Base-by-base conservation (phyloP, 2,888 invertebrate genomes). In the Heliconius sara region DNA sequence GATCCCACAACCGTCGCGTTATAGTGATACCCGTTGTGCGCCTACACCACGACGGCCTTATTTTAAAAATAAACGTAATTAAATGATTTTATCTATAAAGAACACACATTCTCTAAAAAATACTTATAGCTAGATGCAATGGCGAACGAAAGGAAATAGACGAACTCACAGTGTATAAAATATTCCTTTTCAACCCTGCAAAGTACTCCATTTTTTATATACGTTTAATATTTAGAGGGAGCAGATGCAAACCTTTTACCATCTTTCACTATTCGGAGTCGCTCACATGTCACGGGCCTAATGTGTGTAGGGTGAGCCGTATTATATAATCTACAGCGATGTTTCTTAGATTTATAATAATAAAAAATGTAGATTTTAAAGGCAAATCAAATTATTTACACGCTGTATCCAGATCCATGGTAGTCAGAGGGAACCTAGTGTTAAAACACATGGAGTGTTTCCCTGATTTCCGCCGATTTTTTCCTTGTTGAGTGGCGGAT, bases 201-300 rank as follows among this genome's bases (percentile, higher is more conserved):
- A 68, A 76, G 78, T 63, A 82, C 79, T 81, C 66, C 76, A 85
- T 87, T 91, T 91, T 90, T 91, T 91, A 91, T 91, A 88, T 85
- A 90, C 90, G 87, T 91, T 92, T 92, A 82, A 83, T 92, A 93
- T 93, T 86, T 86, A 92, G 91, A 91, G 90, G 91, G 92, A 92
- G 92, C 91, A 92, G 93, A 89, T 88, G 88, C 88, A 88, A 91
- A 90, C 91, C 92, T 92, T 92, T 93, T 92, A 91, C 83, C 84
- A 83, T 85, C 83, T 83, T 85, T 85, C 84, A 85, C 91, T 89
- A 86, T 86, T 85, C 85, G 85, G 82, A 79, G 80, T 90, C 88
- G 87, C 88, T 79, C 79, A 77, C 81, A 88, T 83, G 87, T 89
- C 86, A 87, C 84, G 78, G 83, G 88, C 86, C 86, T 90, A 91